Percentiles rank a stretch among this genome's conserved stretches.
These are phyloP conservation scores for Pristis pectinata DNA, from an alignment of 2,797 vertebrate species.

Conservation along the genomic window DNA sequence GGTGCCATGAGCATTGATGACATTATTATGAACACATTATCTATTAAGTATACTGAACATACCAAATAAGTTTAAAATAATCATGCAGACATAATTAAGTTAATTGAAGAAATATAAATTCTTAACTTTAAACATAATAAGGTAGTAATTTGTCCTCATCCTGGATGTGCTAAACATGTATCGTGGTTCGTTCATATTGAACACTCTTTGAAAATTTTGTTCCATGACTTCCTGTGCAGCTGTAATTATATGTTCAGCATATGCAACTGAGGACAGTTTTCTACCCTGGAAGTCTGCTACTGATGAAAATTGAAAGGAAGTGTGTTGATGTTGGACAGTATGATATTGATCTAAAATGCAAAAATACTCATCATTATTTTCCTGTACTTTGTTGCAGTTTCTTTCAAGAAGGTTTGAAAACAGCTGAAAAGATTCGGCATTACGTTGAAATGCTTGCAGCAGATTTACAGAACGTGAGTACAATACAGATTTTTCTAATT, in stretches of 20 bases:
- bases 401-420: constrained; percentile 71
- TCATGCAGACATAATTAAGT: not conserved
- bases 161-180: too few relatives aligned
- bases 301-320: not conserved
- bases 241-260: too few relatives aligned
- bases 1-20: too few relatives aligned
- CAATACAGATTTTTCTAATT: not conserved
- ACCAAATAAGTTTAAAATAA: not conserved
- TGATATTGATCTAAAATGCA: not conserved
- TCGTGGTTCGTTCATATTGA: too few relatives aligned
- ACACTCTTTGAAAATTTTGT: too few relatives aligned
- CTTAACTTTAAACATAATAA: not conserved
- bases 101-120: not conserved
- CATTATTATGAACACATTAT: too few relatives aligned
- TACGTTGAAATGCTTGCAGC: constrained; percentile 67
- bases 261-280: too few relatives aligned
- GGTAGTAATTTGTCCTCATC: too few relatives aligned
- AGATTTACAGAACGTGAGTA: constrained; percentile 55
- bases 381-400: constrained; percentile 56
- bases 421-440: constrained; percentile 64
- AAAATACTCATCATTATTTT: constrained; percentile 35
- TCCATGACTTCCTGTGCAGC: too few relatives aligned
- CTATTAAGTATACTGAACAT: not conserved
- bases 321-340: not conserved
- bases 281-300: not conserved